Base-by-base conservation (phyloP, 2,113 vertebrate species). In the Aphyosemion australe region DNA sequence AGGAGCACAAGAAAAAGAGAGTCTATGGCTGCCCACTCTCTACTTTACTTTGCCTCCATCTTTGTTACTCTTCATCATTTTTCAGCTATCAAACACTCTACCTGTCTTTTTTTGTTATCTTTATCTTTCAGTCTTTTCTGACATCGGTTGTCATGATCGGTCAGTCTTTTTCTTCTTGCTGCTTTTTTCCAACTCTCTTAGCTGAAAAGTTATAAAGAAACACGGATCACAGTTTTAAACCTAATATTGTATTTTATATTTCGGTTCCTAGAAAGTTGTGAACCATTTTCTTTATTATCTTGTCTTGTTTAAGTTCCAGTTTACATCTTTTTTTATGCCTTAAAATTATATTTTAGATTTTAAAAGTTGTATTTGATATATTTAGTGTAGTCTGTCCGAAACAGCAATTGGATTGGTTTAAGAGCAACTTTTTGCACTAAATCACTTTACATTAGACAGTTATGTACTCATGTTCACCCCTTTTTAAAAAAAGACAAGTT, bases 81-180 rank as follows among this genome's bases (percentile, higher is more conserved):
- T 57, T 67, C n/a, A 42, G 69, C 20, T 37, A 80, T 84, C 80
- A 61, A 46, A 61, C 43, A 75, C 53, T 82, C 74, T 59, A 75
- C 84, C 72, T 37, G 78, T 84, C 76, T 68, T 66, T 79, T 72
- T 57, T 41, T 61, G 61, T 72, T 58, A 48, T 67, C 48, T 49
- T 61, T 48, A 8, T 67, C 39, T 54, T 68, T 48, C 52, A 58
- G 72, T 69, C 86, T 83, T 83, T 71, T 74, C 90, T 89, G 90
- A 92, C 90, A 84, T 91, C 81, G 69, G 60, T 90, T 92, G 86
- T 92, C 91, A 89, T 90, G 87, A 89, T 82, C 79, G 90, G 91
- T 84, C 90, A 93, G 68, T 79, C 52, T 70, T 65, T 64, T 71
- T 43, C 65, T 71, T 61, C 34, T 58, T 72, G 61, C 59, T 72